These are phyloP conservation scores for Schrankia costaestrigalis DNA, from an alignment of 2,888 invertebrate genomes.

Conservation along the genomic window DNA sequence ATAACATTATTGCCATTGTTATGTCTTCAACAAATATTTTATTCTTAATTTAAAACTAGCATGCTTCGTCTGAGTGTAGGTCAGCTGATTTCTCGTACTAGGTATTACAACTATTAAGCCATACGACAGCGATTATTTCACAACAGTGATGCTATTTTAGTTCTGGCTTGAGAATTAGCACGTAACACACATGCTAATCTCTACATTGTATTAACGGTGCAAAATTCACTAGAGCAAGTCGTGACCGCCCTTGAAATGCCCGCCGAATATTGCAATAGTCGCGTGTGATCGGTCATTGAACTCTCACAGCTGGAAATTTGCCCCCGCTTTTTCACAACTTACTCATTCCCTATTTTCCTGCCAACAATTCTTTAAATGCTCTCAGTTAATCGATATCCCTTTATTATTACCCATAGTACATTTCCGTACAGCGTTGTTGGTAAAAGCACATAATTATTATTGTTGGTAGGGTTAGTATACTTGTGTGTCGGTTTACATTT, in stretches of 20 bases:
- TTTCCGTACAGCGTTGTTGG: too few relatives aligned
- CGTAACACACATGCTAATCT: conserved; percentile 26
- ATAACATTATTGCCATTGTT: too few relatives aligned
- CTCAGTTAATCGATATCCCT: too few relatives aligned
- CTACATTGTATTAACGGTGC: conserved; percentile 27
- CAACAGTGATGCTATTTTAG: conserved; percentile 68
- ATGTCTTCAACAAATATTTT: too few relatives aligned
- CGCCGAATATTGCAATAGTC: conserved; percentile 17
- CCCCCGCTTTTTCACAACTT: conserved; percentile 10
- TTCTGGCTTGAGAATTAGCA: conserved; percentile 57
- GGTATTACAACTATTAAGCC: conserved; percentile 32
- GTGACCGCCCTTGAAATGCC: conserved; percentile 29
- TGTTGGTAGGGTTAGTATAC: too few relatives aligned
- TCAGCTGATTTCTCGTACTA: conserved; percentile 44
- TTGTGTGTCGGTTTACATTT: too few relatives aligned
- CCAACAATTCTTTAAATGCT: too few relatives aligned
- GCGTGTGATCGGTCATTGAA: conserved; percentile 23
- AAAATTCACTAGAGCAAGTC: conserved; percentile 23
- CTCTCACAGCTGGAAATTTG: conserved; percentile 26
- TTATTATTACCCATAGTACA: too few relatives aligned
- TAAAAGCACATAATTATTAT: too few relatives aligned
- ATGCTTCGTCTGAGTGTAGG: conserved; percentile 18
- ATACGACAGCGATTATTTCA: conserved; percentile 42
- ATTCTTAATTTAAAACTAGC: conserved; percentile 20
- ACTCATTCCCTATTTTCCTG: too few relatives aligned